Base-by-base conservation (phyloP, 2,113 vertebrate species). In the Lanius ludovicianus region DNA sequence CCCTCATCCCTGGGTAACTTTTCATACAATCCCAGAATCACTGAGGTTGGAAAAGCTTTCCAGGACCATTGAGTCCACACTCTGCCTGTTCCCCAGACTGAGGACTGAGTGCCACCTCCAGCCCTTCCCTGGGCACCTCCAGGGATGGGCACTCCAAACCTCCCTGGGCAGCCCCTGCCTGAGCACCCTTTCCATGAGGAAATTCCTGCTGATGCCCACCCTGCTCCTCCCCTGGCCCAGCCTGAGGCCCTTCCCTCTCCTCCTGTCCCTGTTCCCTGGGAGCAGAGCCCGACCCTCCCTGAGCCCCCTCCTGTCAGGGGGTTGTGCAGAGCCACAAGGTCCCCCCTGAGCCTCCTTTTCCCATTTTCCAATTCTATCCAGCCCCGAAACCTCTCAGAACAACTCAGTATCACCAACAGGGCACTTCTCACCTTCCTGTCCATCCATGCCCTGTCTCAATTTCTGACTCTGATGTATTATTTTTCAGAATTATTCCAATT, bases 81-180 rank as follows among this genome's bases (percentile, higher is more conserved):
- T 31, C 11, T 71, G 25, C 21, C 25, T 1, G 0, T 19, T 35
- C 0, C 35, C 65, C 18, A 15, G 4, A 0, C 1, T 15, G 21
- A 31, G 42, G 1, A 4, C 6, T 27, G 6, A 57, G 30, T 42
- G 42, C 15, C 57, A 41, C 5, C 0, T 14, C 84, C 64, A 69
- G 25, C 0, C 2, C 1, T 47, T 30, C 41, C 24, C 14, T 7
- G 84, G 74, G 0, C 47, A n/a, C 15, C 30, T 79, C 49, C 53
- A 77, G 62, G 44, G 33, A 4, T 52, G 63, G 25, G 31, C 0
- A 27, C 39, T 37, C 21, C 67, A 64, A 56, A 25, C 25, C 49
- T 15, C 42, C 35, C 57, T 27, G 50, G 31, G 67, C 75, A 88
- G 8, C 6, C 6, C 50, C 25, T 13, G 0, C 35, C 30, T 79